These are phyloP conservation scores for Coendou prehensilis DNA, from an alignment of 2,797 vertebrate species.

Conservation along the genomic window DNA sequence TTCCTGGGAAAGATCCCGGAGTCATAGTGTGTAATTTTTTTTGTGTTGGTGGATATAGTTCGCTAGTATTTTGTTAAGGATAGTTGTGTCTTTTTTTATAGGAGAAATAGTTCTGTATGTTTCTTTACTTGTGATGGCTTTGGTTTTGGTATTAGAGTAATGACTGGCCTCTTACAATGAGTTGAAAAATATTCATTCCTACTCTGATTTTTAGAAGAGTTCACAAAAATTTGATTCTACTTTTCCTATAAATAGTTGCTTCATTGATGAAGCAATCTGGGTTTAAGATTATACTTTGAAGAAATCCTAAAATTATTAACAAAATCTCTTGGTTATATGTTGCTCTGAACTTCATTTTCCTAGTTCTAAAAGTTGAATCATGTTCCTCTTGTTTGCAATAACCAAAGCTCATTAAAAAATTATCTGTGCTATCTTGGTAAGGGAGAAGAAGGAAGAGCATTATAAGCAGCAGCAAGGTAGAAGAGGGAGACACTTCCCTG, in stretches of 20 bases:
- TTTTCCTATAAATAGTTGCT: conserved; percentile 4
- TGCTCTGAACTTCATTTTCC: background rate
- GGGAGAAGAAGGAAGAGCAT: background rate
- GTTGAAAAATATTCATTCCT: background rate
- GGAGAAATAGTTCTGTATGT: background rate
- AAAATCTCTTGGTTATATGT: background rate
- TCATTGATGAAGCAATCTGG: background rate
- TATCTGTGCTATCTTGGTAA: background rate
- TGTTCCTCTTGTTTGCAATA: conserved; percentile 28
- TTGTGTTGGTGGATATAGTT: background rate
- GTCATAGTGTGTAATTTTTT: background rate
- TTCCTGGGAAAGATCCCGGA: background rate
- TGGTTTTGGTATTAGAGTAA: background rate
- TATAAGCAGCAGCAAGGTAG: background rate
- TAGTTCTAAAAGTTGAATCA: background rate
- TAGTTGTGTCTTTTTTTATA: background rate
- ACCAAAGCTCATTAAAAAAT: background rate
- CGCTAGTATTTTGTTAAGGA: background rate
- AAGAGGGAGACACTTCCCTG: background rate
- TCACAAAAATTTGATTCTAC: background rate
- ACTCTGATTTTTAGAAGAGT: background rate
- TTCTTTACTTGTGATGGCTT: background rate
- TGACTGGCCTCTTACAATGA: background rate
- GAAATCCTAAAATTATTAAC: background rate
- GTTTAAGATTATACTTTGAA: background rate